Percentiles rank a stretch among this genome's conserved stretches.
Conservation (phyloP, 2,113 vertebrate genomes). For the Dipodomys merriami region DNA sequence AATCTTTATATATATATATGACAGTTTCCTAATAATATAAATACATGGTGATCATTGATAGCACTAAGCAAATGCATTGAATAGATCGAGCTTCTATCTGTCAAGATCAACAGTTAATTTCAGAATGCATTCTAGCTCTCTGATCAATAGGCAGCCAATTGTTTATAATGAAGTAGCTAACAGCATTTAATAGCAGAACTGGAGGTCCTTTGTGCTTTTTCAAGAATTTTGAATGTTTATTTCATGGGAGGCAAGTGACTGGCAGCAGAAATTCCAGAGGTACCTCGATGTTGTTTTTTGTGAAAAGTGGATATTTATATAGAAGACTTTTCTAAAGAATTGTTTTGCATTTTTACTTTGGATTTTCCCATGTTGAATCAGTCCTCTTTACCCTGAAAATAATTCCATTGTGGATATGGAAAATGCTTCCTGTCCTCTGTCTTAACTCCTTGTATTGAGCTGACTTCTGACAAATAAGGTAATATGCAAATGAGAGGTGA, state of each 20-base stretch:
- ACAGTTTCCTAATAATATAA: conserved; percentile 81
- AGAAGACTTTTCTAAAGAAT: conserved; percentile 56
- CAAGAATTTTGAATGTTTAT: conserved; percentile 75
- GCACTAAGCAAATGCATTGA: conserved; percentile 78
- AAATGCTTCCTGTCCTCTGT: not conserved
- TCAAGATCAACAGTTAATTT: conserved; percentile 81
- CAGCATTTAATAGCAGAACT: conserved; percentile 67
- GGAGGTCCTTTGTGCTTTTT: conserved; percentile 62
- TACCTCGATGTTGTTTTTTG: no score
- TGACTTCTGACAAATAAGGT: not conserved
- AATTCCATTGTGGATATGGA: conserved; percentile 40
- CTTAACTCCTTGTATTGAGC: not conserved
- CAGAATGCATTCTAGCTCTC: conserved; percentile 78
- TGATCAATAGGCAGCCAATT: conserved; percentile 77
- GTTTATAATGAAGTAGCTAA: conserved; percentile 71
- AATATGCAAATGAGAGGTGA: no score
- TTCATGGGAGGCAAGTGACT: conserved; percentile 60
- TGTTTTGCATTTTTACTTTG: conserved; percentile 40
- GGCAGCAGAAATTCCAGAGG: conserved; percentile 46
- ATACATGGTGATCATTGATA: conserved; percentile 85
- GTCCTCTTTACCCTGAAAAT: conserved; percentile 13
- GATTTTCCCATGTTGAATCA: conserved; percentile 59
- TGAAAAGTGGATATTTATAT: conserved; percentile 68
- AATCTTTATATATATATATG: conserved; percentile 83
- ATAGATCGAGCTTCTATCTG: conserved; percentile 78